Conservation (phyloP, 2,797 vertebrate species). For the Streptopelia turtur region DNA sequence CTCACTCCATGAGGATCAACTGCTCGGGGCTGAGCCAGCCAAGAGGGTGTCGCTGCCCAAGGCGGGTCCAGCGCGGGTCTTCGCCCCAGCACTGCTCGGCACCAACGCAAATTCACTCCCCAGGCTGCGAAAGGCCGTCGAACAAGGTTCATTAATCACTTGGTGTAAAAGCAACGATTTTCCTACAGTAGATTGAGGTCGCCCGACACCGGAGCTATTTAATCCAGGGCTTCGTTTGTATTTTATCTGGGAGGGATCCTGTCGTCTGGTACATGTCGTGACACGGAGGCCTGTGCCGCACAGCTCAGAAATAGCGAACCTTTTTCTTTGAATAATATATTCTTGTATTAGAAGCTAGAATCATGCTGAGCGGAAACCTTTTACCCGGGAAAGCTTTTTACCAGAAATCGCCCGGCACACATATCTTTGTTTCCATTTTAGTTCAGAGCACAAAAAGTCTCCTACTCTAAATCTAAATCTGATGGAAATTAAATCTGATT, state of each 20-base stretch:
- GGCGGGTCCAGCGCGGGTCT: neutral
- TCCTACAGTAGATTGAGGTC: neutral
- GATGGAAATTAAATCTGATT: constrained; percentile 6
- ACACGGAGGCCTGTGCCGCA: neutral
- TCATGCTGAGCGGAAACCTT: neutral
- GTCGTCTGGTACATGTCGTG: neutral
- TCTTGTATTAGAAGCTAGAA: neutral
- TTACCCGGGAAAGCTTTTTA: constrained; percentile 11
- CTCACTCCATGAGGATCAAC: neutral
- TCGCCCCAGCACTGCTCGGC: neutral
- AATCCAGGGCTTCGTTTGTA: neutral
- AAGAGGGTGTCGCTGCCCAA: neutral
- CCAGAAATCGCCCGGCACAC: neutral
- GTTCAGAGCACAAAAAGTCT: neutral
- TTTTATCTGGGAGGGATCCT: neutral
- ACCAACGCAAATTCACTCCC: accelerated
- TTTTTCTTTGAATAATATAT: neutral
- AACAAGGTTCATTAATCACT: neutral
- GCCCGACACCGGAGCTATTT: neutral
- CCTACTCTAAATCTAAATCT: neutral
- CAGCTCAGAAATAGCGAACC: neutral
- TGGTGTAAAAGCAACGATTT: neutral
- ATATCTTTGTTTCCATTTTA: neutral
- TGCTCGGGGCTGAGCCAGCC: neutral
- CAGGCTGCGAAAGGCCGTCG: neutral